Percentiles rank a stretch among this genome's conserved stretches.
These are phyloP conservation scores for Conistra vaccinii DNA, from an alignment of 2,888 invertebrate species.

Conservation along the genomic window DNA sequence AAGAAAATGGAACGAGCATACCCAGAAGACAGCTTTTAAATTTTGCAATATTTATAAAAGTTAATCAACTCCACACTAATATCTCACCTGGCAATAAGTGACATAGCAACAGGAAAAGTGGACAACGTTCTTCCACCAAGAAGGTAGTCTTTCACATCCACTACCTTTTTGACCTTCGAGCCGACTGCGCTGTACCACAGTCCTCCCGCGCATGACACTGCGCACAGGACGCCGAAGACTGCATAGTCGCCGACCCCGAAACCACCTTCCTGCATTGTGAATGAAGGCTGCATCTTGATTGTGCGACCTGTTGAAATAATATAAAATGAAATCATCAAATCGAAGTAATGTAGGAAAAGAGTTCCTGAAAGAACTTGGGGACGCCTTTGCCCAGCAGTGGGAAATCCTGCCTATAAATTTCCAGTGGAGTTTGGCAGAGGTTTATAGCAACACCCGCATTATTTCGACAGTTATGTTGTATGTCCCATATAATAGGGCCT, in stretches of 20 bases:
- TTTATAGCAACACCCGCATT: not conserved
- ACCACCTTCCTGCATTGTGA: conserved; percentile 85
- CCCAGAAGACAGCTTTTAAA: not conserved
- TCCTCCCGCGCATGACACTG: conserved; percentile 94
- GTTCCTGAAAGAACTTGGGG: not conserved
- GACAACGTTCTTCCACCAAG: conserved; percentile 94
- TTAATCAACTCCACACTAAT: not conserved
- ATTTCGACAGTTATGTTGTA: not conserved
- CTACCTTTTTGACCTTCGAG: conserved; percentile 87
- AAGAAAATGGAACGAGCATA: not conserved
- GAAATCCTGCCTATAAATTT: not conserved
- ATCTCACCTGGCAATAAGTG: conserved; percentile 94
- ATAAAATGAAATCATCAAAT: conserved; percentile 10
- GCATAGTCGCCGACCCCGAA: conserved; percentile 90
- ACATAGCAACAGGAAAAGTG: conserved; percentile 96
- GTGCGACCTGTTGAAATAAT: conserved; percentile 41
- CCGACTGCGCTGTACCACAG: conserved; percentile 92
- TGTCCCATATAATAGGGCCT: not conserved
- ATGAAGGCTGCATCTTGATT: conserved; percentile 75
- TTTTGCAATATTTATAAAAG: not conserved
- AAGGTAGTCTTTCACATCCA: conserved; percentile 93
- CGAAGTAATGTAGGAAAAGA: not conserved
- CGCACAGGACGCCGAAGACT: conserved; percentile 93
- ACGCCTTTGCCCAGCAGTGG: not conserved
- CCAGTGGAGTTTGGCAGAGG: no score